Base-by-base conservation (phyloP, 2,797 vertebrate species). In the Clarias fuscus region DNA sequence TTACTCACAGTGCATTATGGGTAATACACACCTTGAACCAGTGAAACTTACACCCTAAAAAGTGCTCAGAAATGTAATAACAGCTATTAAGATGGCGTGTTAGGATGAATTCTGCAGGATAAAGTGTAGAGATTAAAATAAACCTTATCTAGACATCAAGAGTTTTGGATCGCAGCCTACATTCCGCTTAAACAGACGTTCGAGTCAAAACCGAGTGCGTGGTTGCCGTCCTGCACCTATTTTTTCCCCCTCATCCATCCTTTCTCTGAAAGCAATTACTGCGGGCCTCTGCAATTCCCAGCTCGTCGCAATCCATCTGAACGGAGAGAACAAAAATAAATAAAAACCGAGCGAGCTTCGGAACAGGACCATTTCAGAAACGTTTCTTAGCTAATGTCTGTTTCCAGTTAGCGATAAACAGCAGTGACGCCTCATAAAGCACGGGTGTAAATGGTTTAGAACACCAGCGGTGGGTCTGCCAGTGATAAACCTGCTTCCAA, bases 401-500 rank as follows among this genome's bases (percentile, higher is more conserved):
- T 94, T 96, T 95, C 93, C 93, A 94, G 92, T 95, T 94, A 92
- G 83, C 89, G 72, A 84, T 89, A 91, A 89, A 90, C 67, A 40
- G 83, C 61, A 91, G 91, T 89, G 92, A 92, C 90, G 90, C 91
- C 93, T 93, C 91, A 92, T 95, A 95, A 95, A 94, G 56, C 20
- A 92, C 92, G 88, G 92, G 72, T 92, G 93, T 95, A 94, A 95
- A 95, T 93, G 93, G 91, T 96, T 95, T 95, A 95, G 94, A 95
- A 95, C 94, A 92, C 93, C 95, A 94, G 94, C 94, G 92, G 90
- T 92, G 92, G 94, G 93, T 91, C 93, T 91, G 93, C 90, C 94
- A 95, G 94, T 93, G 90, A 92, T 91, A 93, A 94, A 93, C 92
- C 95, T 95, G 95, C 93, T 96, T 95, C 93, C 94, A 96, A 95